Percentiles rank a stretch among this genome's conserved stretches.
Evolutionary conservation across 2,797 vertebrate species (phyloP).

Genomic region (Acanthurus leucopareius): DNA sequence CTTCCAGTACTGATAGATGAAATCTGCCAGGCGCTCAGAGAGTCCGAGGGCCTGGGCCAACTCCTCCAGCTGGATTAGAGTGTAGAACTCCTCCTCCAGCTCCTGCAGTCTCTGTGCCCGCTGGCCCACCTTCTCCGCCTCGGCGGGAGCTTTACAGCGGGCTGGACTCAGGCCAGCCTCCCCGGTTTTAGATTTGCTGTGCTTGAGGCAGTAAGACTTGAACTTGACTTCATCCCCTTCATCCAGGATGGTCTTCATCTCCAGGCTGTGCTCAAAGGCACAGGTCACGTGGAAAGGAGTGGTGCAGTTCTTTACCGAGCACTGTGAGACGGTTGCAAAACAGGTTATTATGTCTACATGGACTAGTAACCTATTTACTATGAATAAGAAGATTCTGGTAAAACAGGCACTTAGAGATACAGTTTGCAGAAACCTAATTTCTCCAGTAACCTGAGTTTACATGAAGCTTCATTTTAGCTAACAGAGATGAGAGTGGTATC

Average conservation of each 20-base stretch:
- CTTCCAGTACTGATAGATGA: conserved; percentile 99
- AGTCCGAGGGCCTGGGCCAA: conserved; percentile 89
- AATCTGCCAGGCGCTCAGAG: conserved; percentile 89
- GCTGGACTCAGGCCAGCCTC: conserved; percentile 85
- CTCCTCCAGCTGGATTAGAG: conserved; percentile 89
- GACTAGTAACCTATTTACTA: background rate
- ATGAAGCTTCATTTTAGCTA: background rate
- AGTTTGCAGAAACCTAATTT: background rate
- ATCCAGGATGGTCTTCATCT: conserved; percentile 99
- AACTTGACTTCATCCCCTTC: conserved; percentile 98
- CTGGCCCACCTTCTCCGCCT: conserved; percentile 91
- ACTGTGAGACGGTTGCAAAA: conserved; percentile 79
- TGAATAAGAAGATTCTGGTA: background rate
- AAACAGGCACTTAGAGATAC: background rate
- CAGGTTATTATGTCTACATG: background rate
- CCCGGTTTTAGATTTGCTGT: conserved; percentile 92
- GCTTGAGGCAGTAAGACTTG: conserved; percentile 97
- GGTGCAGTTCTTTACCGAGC: conserved; percentile 98
- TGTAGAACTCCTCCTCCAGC: conserved; percentile 96
- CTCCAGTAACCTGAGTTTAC: background rate
- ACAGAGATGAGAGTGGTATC: background rate
- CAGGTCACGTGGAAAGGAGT: conserved; percentile 99
- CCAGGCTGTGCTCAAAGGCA: conserved; percentile 97
- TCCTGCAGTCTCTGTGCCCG: conserved; percentile 95
- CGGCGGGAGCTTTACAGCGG: conserved; percentile 88